phyloP scores from a whole-genome alignment of 1,140 invertebrate species.

The Sycobia sp. region DNA sequence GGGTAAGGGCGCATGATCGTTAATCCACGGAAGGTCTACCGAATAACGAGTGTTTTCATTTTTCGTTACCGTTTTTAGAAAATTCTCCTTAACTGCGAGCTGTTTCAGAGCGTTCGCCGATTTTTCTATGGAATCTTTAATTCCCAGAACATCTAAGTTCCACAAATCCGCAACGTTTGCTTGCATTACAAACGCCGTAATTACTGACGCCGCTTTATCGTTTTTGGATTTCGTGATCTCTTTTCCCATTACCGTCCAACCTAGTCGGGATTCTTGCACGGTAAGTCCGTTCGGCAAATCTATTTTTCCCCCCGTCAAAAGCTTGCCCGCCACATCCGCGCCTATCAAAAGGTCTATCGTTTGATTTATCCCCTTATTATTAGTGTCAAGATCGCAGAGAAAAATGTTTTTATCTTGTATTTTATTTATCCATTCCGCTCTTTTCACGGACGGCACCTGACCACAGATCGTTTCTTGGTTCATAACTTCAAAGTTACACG shows the following conservation, averaged over 20 bases:
- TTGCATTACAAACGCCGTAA: slow-evolving; percentile 28
- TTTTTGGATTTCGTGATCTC: too few species aligned
- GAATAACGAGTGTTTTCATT: neutral
- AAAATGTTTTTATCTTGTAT: slow-evolving; percentile 30
- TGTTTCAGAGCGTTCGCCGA: neutral
- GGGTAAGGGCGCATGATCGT: slow-evolving; percentile 3
- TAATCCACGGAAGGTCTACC: slow-evolving; percentile 20
- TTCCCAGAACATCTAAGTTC: slow-evolving; percentile 51
- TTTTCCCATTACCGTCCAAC: slow-evolving; percentile 25
- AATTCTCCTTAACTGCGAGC: slow-evolving; percentile 12
- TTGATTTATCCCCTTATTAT: neutral
- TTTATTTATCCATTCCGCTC: slow-evolving; percentile 18
- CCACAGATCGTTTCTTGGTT: slow-evolving; percentile 23
- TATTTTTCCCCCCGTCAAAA: slow-evolving; percentile 41
- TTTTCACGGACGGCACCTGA: neutral
- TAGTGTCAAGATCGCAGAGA: slow-evolving; percentile 28
- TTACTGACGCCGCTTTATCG: neutral
- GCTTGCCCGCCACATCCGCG: slow-evolving; percentile 46
- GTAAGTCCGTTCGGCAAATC: slow-evolving; percentile 30
- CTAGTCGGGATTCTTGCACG: slow-evolving; percentile 44
- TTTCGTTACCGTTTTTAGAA: slow-evolving; percentile 9
- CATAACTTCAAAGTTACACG: slow-evolving; percentile 12
- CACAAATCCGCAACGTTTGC: slow-evolving; percentile 47
- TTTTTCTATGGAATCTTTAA: slow-evolving; percentile 46
- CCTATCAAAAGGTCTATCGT: slow-evolving; percentile 44